Conservation (phyloP, 2,888 invertebrate species). For the Phaonia tiefii region DNA sequence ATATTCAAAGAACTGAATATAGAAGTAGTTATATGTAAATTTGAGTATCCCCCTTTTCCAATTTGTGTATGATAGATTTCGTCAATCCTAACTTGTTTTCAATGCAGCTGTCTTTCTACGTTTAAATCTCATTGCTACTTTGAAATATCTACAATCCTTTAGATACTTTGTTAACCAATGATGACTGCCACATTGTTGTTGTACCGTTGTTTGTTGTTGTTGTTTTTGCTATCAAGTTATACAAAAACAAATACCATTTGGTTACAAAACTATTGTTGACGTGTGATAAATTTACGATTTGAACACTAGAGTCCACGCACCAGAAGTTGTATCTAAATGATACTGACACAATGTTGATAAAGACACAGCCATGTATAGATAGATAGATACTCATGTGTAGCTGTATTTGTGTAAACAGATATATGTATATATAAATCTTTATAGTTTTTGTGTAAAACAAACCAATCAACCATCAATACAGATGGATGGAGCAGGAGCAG, state of each 20-base stretch:
- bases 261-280: constrained; percentile 62
- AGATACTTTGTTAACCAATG: not conserved
- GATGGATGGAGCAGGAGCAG: constrained; percentile 10
- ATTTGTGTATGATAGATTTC: too few species aligned
- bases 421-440: not conserved
- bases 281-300: constrained; percentile 77
- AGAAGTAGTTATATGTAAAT: too few species aligned
- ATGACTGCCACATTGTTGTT: not conserved
- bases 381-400: not conserved
- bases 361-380: too few species aligned
- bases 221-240: not conserved
- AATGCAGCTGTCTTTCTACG: constrained; percentile 59
- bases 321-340: constrained; percentile 38
- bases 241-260: constrained; percentile 38
- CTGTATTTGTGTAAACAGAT: too few species aligned
- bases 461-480: constrained; percentile 23
- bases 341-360: not conserved
- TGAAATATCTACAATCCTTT: constrained; percentile 10
- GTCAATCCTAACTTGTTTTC: too few species aligned
- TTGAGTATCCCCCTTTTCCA: too few species aligned
- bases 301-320: constrained; percentile 71
- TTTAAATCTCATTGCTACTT: constrained; percentile 54
- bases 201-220: constrained; percentile 16
- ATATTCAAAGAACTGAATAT: too few species aligned
- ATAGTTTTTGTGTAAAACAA: constrained; percentile 8